These are phyloP conservation scores for Clupea harengus DNA, from an alignment of 2,113 vertebrate genomes.

Conservation along the genomic window DNA sequence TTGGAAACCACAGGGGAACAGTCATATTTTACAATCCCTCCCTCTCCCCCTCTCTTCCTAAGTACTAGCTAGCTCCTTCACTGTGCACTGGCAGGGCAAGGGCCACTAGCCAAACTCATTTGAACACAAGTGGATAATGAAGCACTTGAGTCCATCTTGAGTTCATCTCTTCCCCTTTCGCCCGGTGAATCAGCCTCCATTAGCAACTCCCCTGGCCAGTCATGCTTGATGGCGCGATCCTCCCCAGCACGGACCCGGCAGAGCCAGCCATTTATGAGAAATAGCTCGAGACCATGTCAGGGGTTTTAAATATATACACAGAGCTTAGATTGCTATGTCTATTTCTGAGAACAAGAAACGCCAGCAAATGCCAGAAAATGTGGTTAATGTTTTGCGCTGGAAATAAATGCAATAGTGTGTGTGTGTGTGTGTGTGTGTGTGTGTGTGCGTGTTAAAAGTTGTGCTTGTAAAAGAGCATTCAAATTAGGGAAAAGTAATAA, in stretches of 20 bases:
- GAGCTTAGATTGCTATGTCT: not conserved
- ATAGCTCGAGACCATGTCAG: not conserved
- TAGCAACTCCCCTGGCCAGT: constrained; percentile 9
- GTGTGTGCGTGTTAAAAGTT: not conserved
- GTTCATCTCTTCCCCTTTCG: constrained; percentile 7
- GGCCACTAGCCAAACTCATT: constrained; percentile 2
- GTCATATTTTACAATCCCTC: not conserved
- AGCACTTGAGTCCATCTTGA: constrained; percentile 11
- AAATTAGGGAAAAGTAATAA: not conserved
- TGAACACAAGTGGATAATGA: constrained; percentile 3
- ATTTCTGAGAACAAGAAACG: not conserved
- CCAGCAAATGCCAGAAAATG: not conserved
- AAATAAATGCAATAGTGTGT: not conserved
- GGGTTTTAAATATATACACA: not conserved
- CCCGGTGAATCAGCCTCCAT: constrained; percentile 12
- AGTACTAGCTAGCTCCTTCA: not conserved
- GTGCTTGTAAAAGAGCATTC: not conserved
- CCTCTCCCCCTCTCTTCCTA: not conserved
- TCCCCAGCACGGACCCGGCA: not conserved
- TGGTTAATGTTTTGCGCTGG: too few species aligned
- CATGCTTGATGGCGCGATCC: not conserved
- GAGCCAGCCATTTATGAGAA: not conserved
- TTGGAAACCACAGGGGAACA: not conserved
- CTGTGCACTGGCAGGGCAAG: not conserved
- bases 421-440: not conserved